Evolutionary conservation across 2,113 vertebrate genomes (phyloP), one percentile per base, ranked within the genome.

Genomic region (Gallinago jamesoni): DNA sequence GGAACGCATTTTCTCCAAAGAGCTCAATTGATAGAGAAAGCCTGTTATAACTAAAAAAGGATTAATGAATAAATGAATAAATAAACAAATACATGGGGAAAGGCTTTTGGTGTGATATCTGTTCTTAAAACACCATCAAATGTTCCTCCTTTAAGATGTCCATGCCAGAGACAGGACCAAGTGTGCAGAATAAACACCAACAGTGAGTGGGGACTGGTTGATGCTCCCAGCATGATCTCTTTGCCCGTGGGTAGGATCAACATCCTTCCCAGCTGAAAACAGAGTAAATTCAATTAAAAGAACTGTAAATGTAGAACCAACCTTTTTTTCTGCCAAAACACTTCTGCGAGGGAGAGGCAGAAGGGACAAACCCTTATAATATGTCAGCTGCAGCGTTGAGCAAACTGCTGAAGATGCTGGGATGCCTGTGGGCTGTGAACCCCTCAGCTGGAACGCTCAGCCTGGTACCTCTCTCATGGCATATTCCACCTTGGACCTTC

Each of bases 1-100:
- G 0, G 8, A 2, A 4, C 0, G 2, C 6, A 20, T 74, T 5
- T 9, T 23, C 52, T 62, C 39, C 67, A 64, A 25, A 84, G 57
- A 53, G 24, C 50, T 27, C 18, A 24, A 2, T 6, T 3, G 25
- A 31, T 35, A 45, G 24, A 84, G 59, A 25, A 8, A 60, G 43
- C 10, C 87, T 27, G 6, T 6, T 17, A 1, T 0, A 39, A 11
- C 18, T 9, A 1, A 59, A 55, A 24, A n/a, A 33, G 57, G 64
- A 37, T 15, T 2, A 17, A 62, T 13, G 31, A 60, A 60, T 9
- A 19, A 22, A 66, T 35, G 21, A 82, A 56, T 60, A 18, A 39
- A 60, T 25, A 18, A 80, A 43, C 31, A 7, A 77, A 66, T 27
- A 3, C 55, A 64, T 0, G 14, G 55, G 64, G 41, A 72, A 45